These are phyloP conservation scores for Ceyx melanurus DNA, from an alignment of 2,113 vertebrate genomes.

Conservation along the genomic window DNA sequence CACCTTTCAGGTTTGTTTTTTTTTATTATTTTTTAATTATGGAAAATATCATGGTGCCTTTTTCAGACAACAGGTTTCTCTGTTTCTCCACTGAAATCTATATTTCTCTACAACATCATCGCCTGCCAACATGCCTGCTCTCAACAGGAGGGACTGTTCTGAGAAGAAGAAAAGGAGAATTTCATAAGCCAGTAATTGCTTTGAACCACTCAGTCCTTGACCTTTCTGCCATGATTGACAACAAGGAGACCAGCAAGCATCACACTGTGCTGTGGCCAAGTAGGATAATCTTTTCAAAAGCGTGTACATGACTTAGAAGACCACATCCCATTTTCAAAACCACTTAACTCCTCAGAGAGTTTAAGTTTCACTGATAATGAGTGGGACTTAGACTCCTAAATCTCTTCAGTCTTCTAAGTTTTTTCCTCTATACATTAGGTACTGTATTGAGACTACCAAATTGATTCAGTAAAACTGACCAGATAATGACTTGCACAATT, in stretches of 20 bases:
- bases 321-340: background rate
- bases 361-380: background rate
- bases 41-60: background rate
- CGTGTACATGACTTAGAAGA: background rate
- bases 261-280: background rate
- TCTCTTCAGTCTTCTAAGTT: background rate
- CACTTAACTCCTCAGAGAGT: background rate
- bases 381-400: background rate
- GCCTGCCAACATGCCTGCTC: background rate
- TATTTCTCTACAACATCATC: background rate
- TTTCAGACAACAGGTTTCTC: background rate
- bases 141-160: constrained; percentile 10
- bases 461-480: constrained; percentile 55
- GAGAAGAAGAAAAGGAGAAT: constrained; percentile 11
- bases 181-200: constrained; percentile 42
- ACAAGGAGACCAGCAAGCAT: background rate
- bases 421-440: background rate
- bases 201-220: constrained; percentile 43
- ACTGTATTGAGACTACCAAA: constrained; percentile 32
- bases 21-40: background rate
- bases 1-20: background rate
- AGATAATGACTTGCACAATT: background rate
- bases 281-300: constrained; percentile 4
- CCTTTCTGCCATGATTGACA: background rate
- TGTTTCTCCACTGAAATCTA: constrained; percentile 3